Percentiles rank a stretch among this genome's conserved stretches.
phyloP scores from a whole-genome alignment of 2,797 vertebrate species.

The Catostomus latipinnis region DNA sequence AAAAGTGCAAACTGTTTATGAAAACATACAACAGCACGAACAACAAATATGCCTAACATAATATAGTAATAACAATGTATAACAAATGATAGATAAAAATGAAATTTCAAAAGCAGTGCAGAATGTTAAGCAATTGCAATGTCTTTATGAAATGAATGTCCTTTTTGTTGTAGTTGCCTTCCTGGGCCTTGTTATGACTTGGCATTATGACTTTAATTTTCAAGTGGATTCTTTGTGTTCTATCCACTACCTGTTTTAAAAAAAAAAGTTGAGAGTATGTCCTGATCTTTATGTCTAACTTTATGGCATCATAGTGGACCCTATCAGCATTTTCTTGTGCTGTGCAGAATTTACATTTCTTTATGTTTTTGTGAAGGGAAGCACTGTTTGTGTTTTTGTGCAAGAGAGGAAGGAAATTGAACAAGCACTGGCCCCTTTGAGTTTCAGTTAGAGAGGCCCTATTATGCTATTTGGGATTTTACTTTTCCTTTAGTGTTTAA shows the following conservation, averaged over 20 bases:
- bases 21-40: no score
- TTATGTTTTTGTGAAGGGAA: not conserved
- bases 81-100: no score
- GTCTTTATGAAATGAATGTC: no score
- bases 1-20: no score
- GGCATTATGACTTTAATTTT: not conserved
- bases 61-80: no score
- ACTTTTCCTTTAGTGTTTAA: no score
- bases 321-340: not conserved
- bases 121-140: no score
- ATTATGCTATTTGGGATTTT: no score
- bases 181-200: no score
- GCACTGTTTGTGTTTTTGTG: constrained; percentile 1
- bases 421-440: constrained; percentile 17
- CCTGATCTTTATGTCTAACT: not conserved
- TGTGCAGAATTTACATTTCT: not conserved
- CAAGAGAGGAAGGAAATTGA: constrained; percentile 47
- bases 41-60: no score
- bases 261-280: not conserved
- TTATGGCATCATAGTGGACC: not conserved
- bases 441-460: not conserved
- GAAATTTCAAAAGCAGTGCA: no score
- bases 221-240: not conserved
- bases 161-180: not conserved
- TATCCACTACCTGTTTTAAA: not conserved